Percentiles rank a stretch among this genome's conserved stretches.
phyloP scores from a whole-genome alignment of 2,888 invertebrate genomes.

The Mesorhabditis belari region DNA sequence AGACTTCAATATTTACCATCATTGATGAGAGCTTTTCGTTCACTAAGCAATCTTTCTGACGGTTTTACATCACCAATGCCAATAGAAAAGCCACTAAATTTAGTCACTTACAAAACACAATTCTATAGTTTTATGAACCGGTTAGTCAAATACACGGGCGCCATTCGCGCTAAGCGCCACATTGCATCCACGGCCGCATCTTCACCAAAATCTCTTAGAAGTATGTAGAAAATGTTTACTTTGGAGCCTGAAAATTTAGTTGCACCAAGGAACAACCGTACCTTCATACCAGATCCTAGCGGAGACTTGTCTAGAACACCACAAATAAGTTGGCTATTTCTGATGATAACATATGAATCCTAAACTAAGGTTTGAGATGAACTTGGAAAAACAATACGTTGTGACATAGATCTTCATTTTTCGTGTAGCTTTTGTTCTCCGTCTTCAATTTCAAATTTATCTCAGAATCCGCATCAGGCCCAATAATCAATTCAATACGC shows the following conservation, averaged over 20 bases:
- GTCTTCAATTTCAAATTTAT: constrained; percentile 80
- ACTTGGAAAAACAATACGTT: too few species aligned
- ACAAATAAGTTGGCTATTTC: constrained; percentile 84
- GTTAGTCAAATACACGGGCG: constrained; percentile 64
- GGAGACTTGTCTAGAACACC: constrained; percentile 93
- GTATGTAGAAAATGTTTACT: constrained; percentile 86
- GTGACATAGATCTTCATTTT: constrained; percentile 45
- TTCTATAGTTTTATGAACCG: too few species aligned
- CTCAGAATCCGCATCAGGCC: constrained; percentile 70
- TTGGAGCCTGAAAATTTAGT: constrained; percentile 71
- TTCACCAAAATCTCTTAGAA: constrained; percentile 63
- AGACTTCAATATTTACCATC: constrained; percentile 11
- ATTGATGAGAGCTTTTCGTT: constrained; percentile 65
- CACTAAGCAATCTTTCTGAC: constrained; percentile 71
- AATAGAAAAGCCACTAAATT: constrained; percentile 27
- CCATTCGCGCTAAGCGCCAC: constrained; percentile 81
- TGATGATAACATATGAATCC: constrained; percentile 79
- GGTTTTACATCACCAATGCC: constrained; percentile 75
- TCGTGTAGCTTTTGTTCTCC: constrained; percentile 83
- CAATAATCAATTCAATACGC: constrained; percentile 75
- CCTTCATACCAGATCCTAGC: constrained; percentile 78
- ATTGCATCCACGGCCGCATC: constrained; percentile 75
- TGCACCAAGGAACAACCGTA: constrained; percentile 72
- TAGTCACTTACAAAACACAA: constrained; percentile 55
- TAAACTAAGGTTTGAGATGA: too few species aligned